Percentiles rank a stretch among this genome's conserved stretches.
Evolutionary conservation across 2,113 vertebrate genomes (phyloP).

Genomic region (Rhipidura dahli): DNA sequence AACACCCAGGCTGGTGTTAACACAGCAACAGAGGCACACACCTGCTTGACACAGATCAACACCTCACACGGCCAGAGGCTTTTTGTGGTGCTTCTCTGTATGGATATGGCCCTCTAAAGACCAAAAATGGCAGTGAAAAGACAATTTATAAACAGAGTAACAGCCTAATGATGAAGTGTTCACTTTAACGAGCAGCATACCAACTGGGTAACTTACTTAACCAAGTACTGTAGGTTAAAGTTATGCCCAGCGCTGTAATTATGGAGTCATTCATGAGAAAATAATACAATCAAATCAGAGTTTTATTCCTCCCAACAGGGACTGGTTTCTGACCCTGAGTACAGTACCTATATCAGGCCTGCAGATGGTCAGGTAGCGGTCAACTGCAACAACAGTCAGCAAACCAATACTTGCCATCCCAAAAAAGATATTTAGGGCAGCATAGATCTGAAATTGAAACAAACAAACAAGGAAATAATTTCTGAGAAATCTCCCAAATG

Average conservation of each 20-base stretch:
- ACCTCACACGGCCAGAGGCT: neutral
- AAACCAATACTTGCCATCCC: slow-evolving; percentile 98
- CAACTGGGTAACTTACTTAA: neutral
- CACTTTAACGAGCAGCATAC: neutral
- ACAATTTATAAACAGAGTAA: neutral
- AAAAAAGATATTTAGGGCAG: slow-evolving; percentile 97
- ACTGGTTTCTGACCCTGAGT: neutral
- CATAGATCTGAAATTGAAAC: slow-evolving; percentile 86
- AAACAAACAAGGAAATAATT: neutral
- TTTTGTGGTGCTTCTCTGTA: neutral
- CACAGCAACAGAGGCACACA: neutral
- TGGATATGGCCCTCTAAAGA: neutral
- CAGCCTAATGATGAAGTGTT: neutral
- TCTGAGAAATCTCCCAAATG: neutral
- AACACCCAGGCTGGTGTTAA: neutral
- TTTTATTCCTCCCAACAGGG: neutral
- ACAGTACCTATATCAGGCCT: slow-evolving; percentile 85
- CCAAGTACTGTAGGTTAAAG: neutral
- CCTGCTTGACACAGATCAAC: neutral
- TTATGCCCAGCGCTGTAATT: neutral
- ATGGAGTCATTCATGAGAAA: neutral
- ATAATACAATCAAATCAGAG: neutral
- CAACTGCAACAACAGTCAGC: slow-evolving; percentile 90
- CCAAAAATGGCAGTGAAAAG: neutral
- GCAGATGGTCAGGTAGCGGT: slow-evolving; percentile 92